These are phyloP conservation scores for Copsychus sechellarum DNA, from an alignment of 2,113 vertebrate species.

Conservation along the genomic window DNA sequence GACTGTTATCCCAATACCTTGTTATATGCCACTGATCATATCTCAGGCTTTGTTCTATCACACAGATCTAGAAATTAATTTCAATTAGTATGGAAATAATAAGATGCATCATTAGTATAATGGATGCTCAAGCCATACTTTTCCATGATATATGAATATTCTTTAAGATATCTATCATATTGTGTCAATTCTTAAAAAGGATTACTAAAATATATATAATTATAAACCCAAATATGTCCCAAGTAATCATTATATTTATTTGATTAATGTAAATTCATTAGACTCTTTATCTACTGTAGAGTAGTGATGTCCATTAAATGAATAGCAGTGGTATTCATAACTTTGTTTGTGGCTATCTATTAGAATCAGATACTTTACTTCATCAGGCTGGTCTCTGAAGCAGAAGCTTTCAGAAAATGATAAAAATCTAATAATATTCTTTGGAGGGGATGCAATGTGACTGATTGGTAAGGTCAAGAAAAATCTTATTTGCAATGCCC, in stretches of 20 bases:
- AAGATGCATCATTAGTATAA: slow-evolving; percentile 4
- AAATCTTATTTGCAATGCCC: slow-evolving; percentile 81
- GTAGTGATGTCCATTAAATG: slow-evolving; percentile 72
- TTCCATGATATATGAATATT: background rate
- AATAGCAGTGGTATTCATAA: slow-evolving; percentile 75
- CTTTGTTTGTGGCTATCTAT: slow-evolving; percentile 77
- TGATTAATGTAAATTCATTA: slow-evolving; percentile 73
- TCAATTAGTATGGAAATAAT: background rate
- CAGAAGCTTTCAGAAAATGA: slow-evolving; percentile 75
- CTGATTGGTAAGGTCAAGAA: slow-evolving; percentile 80
- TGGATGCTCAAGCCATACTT: background rate
- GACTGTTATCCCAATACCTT: background rate
- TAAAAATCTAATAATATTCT: slow-evolving; percentile 81
- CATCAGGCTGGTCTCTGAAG: slow-evolving; percentile 70
- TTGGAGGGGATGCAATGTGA: slow-evolving; percentile 79
- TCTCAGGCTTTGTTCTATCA: background rate
- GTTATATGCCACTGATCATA: background rate
- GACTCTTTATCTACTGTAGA: slow-evolving; percentile 67
- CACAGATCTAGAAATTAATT: background rate
- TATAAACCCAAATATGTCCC: slow-evolving; percentile 10
- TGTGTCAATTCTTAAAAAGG: background rate
- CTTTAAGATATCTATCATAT: background rate
- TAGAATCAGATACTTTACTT: slow-evolving; percentile 75
- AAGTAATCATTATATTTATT: slow-evolving; percentile 56
- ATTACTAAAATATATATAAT: background rate